These are phyloP conservation scores for Verasper variegatus DNA, from an alignment of 2,113 vertebrate genomes.

Conservation along the genomic window DNA sequence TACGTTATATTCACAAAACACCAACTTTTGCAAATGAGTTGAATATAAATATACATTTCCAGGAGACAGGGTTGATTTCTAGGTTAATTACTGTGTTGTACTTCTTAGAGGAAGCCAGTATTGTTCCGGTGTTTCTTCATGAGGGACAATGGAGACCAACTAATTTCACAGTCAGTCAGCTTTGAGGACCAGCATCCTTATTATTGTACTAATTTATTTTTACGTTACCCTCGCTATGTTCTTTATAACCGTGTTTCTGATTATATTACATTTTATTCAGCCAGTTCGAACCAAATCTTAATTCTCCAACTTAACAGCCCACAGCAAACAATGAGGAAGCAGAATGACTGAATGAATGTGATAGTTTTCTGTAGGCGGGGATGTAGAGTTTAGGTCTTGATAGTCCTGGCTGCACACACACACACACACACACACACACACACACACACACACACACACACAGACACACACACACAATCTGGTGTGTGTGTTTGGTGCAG, in stretches of 20 bases:
- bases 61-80: neutral
- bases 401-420: constrained; percentile 1
- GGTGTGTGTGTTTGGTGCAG: constrained; percentile 39
- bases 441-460: constrained; percentile 12
- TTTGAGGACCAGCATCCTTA: neutral
- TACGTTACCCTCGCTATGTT: too few species aligned
- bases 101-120: neutral
- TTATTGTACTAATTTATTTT: too few species aligned
- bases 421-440: constrained; percentile 12
- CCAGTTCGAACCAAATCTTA: too few species aligned
- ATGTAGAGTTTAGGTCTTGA: neutral
- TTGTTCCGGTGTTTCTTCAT: neutral
- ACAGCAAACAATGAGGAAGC: neutral
- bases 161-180: constrained; percentile 16
- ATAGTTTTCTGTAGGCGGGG: neutral
- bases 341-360: neutral
- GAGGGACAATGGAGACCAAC: neutral
- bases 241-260: too few species aligned
- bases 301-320: neutral
- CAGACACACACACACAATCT: constrained; percentile 9
- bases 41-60: neutral
- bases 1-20: too few species aligned
- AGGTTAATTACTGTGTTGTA: constrained; percentile 18
- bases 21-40: neutral
- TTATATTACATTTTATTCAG: too few species aligned